Evolutionary conservation across 2,888 invertebrate genomes (phyloP).

Genomic region (Antheraea yamamai): DNA sequence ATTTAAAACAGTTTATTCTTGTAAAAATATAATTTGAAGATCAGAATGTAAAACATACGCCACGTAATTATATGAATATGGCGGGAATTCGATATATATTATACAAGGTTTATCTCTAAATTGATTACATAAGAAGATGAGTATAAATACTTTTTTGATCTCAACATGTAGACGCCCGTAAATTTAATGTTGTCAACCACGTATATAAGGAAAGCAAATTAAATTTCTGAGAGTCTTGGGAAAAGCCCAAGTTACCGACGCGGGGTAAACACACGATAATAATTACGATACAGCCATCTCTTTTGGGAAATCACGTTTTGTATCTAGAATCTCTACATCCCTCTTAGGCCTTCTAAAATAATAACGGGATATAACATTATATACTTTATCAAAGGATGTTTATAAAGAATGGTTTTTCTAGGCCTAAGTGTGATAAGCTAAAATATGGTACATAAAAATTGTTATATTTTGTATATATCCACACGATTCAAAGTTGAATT

Average conservation of each 20-base stretch:
- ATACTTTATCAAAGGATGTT: neutral
- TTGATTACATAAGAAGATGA: neutral
- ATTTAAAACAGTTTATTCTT: neutral
- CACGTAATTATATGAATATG: neutral
- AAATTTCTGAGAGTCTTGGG: neutral
- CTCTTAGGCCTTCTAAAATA: neutral
- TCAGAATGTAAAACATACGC: neutral
- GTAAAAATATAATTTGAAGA: neutral
- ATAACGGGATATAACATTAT: neutral
- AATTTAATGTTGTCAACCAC: neutral
- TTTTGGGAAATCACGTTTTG: slow-evolving; percentile 7
- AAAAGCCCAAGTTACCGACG: neutral
- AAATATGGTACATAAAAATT: too few species aligned
- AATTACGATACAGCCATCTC: slow-evolving; percentile 4
- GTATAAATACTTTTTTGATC: neutral
- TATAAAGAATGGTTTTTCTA: neutral
- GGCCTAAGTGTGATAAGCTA: too few species aligned
- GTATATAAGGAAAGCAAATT: neutral
- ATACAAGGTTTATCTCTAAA: neutral
- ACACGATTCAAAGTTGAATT: too few species aligned
- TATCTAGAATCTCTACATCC: neutral
- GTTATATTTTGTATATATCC: too few species aligned
- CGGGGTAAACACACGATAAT: neutral
- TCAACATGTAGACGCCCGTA: neutral
- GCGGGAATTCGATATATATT: neutral